Evolutionary conservation across 2,113 vertebrate species (phyloP).

Genomic region (Microtus oregoni): DNA sequence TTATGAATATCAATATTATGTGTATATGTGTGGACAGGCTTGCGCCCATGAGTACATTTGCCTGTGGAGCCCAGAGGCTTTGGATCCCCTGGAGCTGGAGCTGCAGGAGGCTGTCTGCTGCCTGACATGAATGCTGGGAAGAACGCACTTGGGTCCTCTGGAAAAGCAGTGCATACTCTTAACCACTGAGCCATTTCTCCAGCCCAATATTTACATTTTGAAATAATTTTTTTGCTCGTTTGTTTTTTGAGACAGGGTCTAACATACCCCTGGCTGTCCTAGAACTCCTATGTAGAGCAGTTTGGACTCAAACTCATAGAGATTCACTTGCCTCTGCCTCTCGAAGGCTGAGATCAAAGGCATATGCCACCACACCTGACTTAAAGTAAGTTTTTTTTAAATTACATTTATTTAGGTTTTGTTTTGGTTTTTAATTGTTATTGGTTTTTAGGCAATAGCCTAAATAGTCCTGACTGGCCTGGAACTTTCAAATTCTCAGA

Average conservation of each 20-base stretch:
- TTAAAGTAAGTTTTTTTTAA: neutral
- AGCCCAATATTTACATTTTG: neutral
- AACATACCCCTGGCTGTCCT: neutral
- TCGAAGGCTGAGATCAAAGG: neutral
- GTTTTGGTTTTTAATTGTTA: neutral
- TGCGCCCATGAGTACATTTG: neutral
- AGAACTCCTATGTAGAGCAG: neutral
- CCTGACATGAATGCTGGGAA: neutral
- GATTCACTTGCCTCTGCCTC: neutral
- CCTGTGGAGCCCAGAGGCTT: neutral
- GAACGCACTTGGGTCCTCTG: too few species aligned
- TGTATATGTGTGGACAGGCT: neutral
- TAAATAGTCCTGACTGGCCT: neutral
- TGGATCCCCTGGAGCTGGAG: neutral
- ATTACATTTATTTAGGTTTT: neutral
- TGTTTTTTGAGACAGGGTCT: neutral
- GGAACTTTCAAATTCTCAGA: neutral
- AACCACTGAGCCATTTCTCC: neutral
- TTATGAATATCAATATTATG: neutral
- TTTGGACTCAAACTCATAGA: neutral
- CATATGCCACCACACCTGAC: accelerated
- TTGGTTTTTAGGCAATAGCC: neutral
- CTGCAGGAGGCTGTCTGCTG: neutral
- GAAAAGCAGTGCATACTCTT: neutral
- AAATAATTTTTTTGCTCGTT: neutral